Base-by-base conservation (phyloP, 2,797 vertebrate genomes). In the Trachops cirrhosus region DNA sequence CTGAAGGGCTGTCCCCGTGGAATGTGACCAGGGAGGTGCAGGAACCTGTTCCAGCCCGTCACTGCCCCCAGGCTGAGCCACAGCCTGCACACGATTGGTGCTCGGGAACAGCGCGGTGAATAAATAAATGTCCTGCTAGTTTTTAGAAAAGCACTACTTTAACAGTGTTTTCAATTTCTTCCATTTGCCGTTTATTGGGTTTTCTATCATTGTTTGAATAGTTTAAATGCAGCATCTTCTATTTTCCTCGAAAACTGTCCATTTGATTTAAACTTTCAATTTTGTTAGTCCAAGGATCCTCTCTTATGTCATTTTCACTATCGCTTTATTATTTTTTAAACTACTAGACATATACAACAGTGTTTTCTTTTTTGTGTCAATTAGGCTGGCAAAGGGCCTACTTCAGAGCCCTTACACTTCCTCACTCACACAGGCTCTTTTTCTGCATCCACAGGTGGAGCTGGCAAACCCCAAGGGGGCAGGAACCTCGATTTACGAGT, bases 1-100 rank as follows among this genome's bases (percentile, higher is more conserved):
- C 29, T 12, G n/a, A 5, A 48, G 73, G 57, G 37, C 39, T 37
- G 29, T 8, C 41, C 14, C 50, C 24, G 4, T 46, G 0, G 32
- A 24, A 24, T 0, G 4, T 0, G 3, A 5, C n/a, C 16, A 14
- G n/a, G 37, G 4, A 26, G 9, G 73, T 1, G 3, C 7, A 19
- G 71, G 16, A 9, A 0, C 0, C 10, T 3, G 0, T 0, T 0
- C 18, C 0, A 46, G 9, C 0, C 14, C 16, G 4, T 4, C 80
- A 9, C 24, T 2, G 2, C 0, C 24, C n/a, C 44, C 15, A 3
- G 41, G 26, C 24, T 1, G 0, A 18, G 54, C 11, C 12, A 0
- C 9, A 0, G 52, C 46, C 48, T 18, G 11, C 21, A 0, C 14
- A 9, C 6, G 0, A 22, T 14, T 0, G 19, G 5, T 5, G 24